A percentile compares a stretch with the other conserved stretches of the same genome.
Conservation (phyloP, 2,888 invertebrate genomes). For the Nebria brevicollis region DNA sequence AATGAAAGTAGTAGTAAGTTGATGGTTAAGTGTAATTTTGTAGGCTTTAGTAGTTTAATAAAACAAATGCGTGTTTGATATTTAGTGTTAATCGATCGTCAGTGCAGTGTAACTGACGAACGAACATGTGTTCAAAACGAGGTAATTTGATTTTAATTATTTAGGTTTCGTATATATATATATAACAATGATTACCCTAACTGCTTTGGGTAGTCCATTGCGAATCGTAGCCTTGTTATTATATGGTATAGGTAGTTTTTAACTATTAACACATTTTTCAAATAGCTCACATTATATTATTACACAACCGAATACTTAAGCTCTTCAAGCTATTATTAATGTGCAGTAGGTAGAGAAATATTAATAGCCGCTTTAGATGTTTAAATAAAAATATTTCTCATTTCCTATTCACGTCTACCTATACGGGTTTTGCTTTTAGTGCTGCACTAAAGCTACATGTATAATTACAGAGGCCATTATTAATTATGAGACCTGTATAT, state of each 20-base stretch:
- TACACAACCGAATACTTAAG: not conserved
- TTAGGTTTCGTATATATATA: not conserved
- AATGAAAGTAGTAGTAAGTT: no score
- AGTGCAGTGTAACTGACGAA: not conserved
- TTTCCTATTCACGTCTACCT: no score
- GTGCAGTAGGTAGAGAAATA: no score
- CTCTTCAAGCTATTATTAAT: no score
- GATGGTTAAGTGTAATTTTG: no score
- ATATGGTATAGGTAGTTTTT: not conserved
- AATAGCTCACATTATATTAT: not conserved
- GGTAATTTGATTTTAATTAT: not conserved
- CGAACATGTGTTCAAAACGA: not conserved
- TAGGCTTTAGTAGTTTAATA: not conserved
- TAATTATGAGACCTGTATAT: not conserved
- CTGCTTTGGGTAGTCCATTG: not conserved
- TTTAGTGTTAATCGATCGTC: not conserved
- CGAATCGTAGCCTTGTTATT: not conserved
- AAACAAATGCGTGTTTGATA: not conserved
- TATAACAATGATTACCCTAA: not conserved
- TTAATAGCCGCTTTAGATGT: no score
- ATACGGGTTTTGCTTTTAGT: no score
- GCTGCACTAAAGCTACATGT: not conserved
- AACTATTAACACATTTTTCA: not conserved
- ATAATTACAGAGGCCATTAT: not conserved
- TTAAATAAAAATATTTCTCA: no score